Conservation (phyloP, 1,140 invertebrate genomes). For the Ladona fulva region DNA sequence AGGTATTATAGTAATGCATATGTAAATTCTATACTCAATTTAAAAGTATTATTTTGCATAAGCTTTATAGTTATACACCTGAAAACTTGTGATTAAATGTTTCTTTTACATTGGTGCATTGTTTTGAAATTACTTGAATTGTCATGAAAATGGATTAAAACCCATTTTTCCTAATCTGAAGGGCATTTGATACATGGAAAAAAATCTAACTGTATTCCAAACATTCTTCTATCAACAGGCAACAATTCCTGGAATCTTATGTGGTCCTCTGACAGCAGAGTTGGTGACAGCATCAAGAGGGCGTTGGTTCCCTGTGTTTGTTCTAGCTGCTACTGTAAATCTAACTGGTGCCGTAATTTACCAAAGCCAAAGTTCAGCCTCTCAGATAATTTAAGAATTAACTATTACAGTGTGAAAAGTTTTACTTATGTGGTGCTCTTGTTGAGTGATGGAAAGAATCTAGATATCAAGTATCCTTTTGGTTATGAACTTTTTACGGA, state of each 20-base stretch:
- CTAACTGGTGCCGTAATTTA: conserved; percentile 69
- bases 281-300: conserved; percentile 61
- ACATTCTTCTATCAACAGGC: conserved; percentile 48
- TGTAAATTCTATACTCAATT: too few species aligned
- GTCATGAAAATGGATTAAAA: too few species aligned
- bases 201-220: too few species aligned
- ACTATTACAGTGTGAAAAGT: neutral
- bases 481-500: too few species aligned
- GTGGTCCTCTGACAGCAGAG: conserved; percentile 69
- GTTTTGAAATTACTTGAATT: too few species aligned
- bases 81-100: too few species aligned
- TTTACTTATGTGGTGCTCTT: neutral
- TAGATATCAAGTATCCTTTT: neutral
- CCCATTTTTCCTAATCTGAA: too few species aligned
- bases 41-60: too few species aligned
- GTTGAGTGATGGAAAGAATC: neutral
- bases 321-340: conserved; percentile 62
- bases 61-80: too few species aligned
- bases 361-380: conserved; percentile 62
- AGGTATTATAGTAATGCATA: too few species aligned
- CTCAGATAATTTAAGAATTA: conserved; percentile 29
- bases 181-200: too few species aligned
- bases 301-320: conserved; percentile 68
- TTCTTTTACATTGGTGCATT: too few species aligned
- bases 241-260: conserved; percentile 67